These are phyloP conservation scores for Australoheros facetus DNA, from an alignment of 2,797 vertebrate genomes.

Conservation along the genomic window DNA sequence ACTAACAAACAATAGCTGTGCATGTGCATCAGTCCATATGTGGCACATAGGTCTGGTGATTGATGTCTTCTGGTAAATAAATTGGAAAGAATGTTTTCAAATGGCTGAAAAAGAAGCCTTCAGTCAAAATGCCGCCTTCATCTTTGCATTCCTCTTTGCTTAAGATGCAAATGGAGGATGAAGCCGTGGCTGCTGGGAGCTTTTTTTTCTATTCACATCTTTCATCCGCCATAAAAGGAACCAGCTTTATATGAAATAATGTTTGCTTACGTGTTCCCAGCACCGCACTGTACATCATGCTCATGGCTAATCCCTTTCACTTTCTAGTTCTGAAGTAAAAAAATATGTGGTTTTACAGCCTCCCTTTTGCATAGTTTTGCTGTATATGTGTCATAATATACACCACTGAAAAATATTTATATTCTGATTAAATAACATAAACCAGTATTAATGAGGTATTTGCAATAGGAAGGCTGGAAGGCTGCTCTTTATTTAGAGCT, in stretches of 20 bases:
- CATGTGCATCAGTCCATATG: slow-evolving; percentile 23
- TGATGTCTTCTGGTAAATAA: background rate
- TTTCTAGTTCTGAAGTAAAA: background rate
- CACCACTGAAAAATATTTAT: background rate
- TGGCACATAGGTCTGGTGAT: background rate
- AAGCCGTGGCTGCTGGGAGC: background rate
- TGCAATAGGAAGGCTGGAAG: background rate
- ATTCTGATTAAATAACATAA: background rate
- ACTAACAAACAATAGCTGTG: slow-evolving; percentile 17
- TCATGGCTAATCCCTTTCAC: slow-evolving; percentile 1
- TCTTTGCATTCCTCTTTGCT: background rate
- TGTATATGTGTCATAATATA: background rate
- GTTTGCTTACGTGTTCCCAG: background rate
- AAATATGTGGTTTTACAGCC: background rate
- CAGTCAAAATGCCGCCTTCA: background rate
- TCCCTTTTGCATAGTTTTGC: background rate
- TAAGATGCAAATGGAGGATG: background rate
- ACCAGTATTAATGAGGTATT: background rate
- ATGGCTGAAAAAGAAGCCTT: background rate
- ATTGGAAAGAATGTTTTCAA: background rate
- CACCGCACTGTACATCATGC: background rate
- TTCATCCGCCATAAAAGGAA: background rate
- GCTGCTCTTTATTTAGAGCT: slow-evolving; percentile 3
- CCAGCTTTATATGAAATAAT: slow-evolving; percentile 22
- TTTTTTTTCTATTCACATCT: background rate